Base-by-base conservation (phyloP, 1,140 invertebrate species). In the Centruroides sculpturatus region DNA sequence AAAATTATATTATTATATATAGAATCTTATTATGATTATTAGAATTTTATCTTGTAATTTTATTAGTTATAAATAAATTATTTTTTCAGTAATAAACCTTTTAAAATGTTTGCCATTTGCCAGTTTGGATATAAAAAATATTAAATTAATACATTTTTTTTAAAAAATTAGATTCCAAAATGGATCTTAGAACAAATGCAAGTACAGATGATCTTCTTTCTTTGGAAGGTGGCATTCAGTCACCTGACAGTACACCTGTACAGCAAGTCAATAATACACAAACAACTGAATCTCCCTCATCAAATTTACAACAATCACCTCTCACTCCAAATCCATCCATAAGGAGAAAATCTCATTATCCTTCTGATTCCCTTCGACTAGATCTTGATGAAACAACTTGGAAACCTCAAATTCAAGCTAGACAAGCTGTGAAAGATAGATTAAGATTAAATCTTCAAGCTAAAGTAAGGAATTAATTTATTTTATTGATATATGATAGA, bases 201-300 rank as follows among this genome's bases (percentile, higher is more conserved):
- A 63, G 62, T 49, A 63, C 62, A 41, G 62, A 63, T 59, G 62
- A 63, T 47, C 49, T 63, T 23, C 47, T 63, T 6, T 63, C 52
- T n/a, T 50, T 63, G 9, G 62, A 63, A 63, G 59, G 58, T 63
- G 57, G 62, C 36, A 53, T 34, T 47, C 62, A 63, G 23, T 59
- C 58, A n/a, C 62, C 57, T 12, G 62, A 63, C 5, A 54, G 59
- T 34, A 36, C 52, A 35, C 57, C 56, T 34, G 56, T 58, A 47
- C 59, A 63, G 53, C n/a, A 59, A 59, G 47, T 47, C 41, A 6
- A 52, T 49, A 54, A 49, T 41, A 56, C 62, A 13, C 48, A 13
- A 12, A 53, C 62, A 8, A 23, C 56, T 5, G 62, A 63, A 11
- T 57, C 10, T 12, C 51, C 58, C 4, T n/a, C 59, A 47, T 54